These are phyloP conservation scores for Germaria angustata DNA, from an alignment of 2,888 invertebrate genomes.

Conservation along the genomic window DNA sequence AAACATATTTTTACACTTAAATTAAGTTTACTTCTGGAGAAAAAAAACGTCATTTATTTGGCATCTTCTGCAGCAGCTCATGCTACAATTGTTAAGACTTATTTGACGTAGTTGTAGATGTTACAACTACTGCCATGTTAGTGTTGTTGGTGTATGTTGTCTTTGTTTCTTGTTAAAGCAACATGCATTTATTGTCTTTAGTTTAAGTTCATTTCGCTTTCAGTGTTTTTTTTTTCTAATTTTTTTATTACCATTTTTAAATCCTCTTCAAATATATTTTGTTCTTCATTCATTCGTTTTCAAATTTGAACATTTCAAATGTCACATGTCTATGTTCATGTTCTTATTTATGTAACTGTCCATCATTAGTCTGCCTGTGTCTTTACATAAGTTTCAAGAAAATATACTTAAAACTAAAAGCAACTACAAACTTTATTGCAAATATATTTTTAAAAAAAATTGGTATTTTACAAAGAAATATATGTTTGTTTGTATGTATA, in stretches of 20 bases:
- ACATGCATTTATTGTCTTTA: slow-evolving; percentile 62
- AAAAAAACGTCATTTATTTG: slow-evolving; percentile 73
- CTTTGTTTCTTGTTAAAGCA: slow-evolving; percentile 50
- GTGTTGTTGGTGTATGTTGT: slow-evolving; percentile 27
- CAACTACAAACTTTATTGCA: slow-evolving; percentile 43
- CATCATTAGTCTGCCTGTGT: slow-evolving; percentile 63
- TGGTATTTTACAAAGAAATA: no score
- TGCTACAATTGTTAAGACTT: slow-evolving; percentile 30
- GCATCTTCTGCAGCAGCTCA: slow-evolving; percentile 72
- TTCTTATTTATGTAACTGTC: slow-evolving; percentile 67
- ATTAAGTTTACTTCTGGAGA: slow-evolving; percentile 68
- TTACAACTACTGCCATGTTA: slow-evolving; percentile 7
- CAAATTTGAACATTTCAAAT: slow-evolving; percentile 63
- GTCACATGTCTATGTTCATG: slow-evolving; percentile 65
- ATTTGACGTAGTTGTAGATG: slow-evolving; percentile 13
- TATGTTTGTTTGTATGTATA: no score
- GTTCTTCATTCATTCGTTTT: slow-evolving; percentile 41
- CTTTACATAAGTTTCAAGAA: slow-evolving; percentile 41
- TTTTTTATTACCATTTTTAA: neutral
- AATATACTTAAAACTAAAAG: slow-evolving; percentile 44
- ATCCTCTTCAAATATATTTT: slow-evolving; percentile 18
- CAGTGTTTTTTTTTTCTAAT: neutral
- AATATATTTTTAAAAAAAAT: slow-evolving; percentile 18
- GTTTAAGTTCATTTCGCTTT: slow-evolving; percentile 40
- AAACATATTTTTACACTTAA: slow-evolving; percentile 63